Conservation (phyloP, 2,113 vertebrate genomes). For the Dasyprocta punctata region DNA sequence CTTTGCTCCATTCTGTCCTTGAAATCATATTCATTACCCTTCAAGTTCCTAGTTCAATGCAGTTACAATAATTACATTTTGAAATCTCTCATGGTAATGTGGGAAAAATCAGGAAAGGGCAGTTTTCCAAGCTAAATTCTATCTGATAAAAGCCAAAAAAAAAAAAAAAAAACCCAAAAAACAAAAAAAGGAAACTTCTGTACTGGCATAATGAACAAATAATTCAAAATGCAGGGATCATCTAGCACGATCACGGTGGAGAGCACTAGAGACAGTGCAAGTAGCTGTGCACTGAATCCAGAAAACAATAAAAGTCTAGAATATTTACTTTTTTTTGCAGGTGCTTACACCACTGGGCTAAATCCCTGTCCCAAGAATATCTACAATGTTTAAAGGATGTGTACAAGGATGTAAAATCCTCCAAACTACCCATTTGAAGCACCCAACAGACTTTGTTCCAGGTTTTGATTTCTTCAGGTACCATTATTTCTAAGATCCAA, state of each 20-base stretch:
- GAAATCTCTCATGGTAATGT: constrained; percentile 15
- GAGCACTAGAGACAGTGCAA: not conserved
- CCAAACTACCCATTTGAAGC: not conserved
- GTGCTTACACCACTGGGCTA: too few species aligned
- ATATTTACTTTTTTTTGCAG: too few species aligned
- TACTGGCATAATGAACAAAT: not conserved
- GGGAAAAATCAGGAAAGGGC: not conserved
- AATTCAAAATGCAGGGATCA: too few species aligned
- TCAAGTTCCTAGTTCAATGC: not conserved
- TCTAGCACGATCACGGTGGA: not conserved
- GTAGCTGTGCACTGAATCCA: not conserved
- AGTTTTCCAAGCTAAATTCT: constrained; percentile 5
- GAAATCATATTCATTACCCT: not conserved
- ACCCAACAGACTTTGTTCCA: not conserved
- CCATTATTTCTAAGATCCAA: not conserved
- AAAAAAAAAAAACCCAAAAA: too few species aligned
- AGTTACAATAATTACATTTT: not conserved
- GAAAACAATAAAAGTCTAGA: not conserved
- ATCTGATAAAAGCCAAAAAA: not conserved
- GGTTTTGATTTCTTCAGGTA: not conserved
- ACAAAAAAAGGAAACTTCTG: not conserved
- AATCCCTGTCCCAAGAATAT: too few species aligned
- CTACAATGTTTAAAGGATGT: not conserved
- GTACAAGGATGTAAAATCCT: not conserved
- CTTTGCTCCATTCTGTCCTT: not conserved